Base-by-base conservation (phyloP, 1,140 invertebrate genomes). In the Tetramorium simillimum region DNA sequence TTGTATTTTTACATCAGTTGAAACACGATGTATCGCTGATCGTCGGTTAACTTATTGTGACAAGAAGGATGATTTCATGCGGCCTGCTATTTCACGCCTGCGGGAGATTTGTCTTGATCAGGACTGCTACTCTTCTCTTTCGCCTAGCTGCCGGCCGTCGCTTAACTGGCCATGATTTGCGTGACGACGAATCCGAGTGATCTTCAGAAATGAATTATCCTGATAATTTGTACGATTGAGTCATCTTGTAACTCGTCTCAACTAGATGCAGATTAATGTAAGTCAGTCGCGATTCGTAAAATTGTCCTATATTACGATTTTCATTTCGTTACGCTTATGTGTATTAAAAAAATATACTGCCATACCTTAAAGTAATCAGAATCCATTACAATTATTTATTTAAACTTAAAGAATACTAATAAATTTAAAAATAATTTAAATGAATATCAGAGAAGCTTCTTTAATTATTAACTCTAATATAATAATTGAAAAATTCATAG, bases 11-110 rank as follows among this genome's bases (percentile, higher is more conserved):
- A 49, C 53, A n/a, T 72, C 80, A 84, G 86, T 88, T 86, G 86
- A 63, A 84, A 92, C 89, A 91, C 91, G 89, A 91, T 88, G 86
- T 92, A 92, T 86, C 87, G 88, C 91, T 91, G 73, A 88, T 86
- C 85, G 70, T 37, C 51, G 72, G 53, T 65, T 76, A 86, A 90
- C 82, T 89, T 91, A 89, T 90, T 82, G 86, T 88, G 89, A 91
- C 86, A 88, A 90, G 89, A 91, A 91, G 75, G 89, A 91, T 91
- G 90, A 78, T 90, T 90, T 86, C 89, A 75, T 88, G 88, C 84
- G 77, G 58, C 58, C 56, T 82, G 84, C 43, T 86, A 86, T 90
- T 91, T 90, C 78, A 80, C 89, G 89, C 89, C 90, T 75, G 89
- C 89, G 89, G 90, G 87, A 88, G 89, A 85, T 87, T 89, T 80